Percentiles rank a stretch among this genome's conserved stretches.
Conservation (phyloP, 2,113 vertebrate genomes). For the Chlamydotis undulata region DNA sequence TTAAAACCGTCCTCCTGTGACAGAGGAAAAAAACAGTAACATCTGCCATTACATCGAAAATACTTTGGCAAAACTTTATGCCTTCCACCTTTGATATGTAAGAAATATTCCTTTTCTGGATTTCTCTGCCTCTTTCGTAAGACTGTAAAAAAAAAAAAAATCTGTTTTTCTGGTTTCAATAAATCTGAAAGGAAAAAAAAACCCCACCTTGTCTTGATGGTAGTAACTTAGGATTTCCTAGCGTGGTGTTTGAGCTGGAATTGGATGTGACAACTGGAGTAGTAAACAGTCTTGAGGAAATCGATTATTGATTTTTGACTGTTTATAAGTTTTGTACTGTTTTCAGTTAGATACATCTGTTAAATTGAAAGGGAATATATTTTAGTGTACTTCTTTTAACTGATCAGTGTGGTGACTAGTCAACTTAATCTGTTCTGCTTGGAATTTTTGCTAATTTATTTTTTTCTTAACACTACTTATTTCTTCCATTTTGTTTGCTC, state of each 20-base stretch:
- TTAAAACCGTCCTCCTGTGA: not conserved
- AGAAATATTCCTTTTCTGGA: not conserved
- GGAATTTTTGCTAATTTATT: not conserved
- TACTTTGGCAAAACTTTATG: not conserved
- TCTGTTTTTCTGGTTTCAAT: not conserved
- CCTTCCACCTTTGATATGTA: not conserved
- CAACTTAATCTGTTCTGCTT: not conserved
- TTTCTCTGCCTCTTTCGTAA: not conserved
- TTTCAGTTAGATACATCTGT: conserved; percentile 21
- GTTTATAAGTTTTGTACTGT: conserved; percentile 22
- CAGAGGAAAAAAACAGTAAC: not conserved
- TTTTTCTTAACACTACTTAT: not conserved
- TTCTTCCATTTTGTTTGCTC: not conserved
- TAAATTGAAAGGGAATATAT: not conserved
- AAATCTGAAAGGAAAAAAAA: not conserved
- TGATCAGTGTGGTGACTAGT: not conserved
- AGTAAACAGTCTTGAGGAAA: not conserved
- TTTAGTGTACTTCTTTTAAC: not conserved
- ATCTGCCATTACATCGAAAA: not conserved
- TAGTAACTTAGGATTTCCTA: not conserved
- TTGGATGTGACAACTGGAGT: not conserved
- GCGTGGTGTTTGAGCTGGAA: not conserved
- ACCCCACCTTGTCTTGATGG: not conserved
- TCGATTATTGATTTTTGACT: not conserved
- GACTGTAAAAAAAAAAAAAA: not conserved